These are phyloP conservation scores for Amphimedon queenslandica DNA, from an alignment of 37 sponge, comb jelly and placozoan genomes.

Conservation along the genomic window DNA sequence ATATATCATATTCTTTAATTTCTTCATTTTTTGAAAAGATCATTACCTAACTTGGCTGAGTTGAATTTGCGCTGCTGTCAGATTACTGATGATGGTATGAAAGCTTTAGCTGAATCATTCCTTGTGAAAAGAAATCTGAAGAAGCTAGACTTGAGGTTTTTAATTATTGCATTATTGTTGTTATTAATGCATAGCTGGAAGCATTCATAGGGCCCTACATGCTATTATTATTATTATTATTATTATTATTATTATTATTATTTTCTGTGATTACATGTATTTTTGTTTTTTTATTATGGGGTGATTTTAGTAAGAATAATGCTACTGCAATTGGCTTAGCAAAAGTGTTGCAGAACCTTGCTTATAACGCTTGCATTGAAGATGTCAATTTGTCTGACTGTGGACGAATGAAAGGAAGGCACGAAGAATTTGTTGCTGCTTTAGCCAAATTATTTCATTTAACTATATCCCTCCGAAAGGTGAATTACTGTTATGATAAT, in stretches of 20 bases:
- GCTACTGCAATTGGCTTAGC: constrained; percentile 26
- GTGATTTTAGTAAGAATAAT: constrained; percentile 49
- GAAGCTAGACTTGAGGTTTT: constrained; percentile 40
- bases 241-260: no score
- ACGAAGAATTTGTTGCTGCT: neutral
- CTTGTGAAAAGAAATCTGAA: constrained; percentile 57
- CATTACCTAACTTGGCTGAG: constrained; percentile 57
- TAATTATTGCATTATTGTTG: no score
- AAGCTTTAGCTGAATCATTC: constrained; percentile 31
- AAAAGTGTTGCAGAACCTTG: constrained; percentile 11
- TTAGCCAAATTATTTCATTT: constrained; percentile 35
- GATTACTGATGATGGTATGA: constrained; percentile 49
- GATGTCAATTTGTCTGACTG: constrained; percentile 34
- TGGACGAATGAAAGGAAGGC: neutral
- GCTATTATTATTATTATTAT: no score
- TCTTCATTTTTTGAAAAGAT: constrained; percentile 2
- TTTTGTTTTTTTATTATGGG: no score
- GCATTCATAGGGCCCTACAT: no score
- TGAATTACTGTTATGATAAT: neutral
- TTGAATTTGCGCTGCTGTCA: constrained; percentile 49
- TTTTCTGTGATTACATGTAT: no score
- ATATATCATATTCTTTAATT: neutral
- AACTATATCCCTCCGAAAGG: constrained; percentile 51
- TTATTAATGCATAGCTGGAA: neutral
- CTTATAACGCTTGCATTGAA: constrained; percentile 45